Conservation (phyloP, 1,140 invertebrate genomes). For the Mya arenaria region DNA sequence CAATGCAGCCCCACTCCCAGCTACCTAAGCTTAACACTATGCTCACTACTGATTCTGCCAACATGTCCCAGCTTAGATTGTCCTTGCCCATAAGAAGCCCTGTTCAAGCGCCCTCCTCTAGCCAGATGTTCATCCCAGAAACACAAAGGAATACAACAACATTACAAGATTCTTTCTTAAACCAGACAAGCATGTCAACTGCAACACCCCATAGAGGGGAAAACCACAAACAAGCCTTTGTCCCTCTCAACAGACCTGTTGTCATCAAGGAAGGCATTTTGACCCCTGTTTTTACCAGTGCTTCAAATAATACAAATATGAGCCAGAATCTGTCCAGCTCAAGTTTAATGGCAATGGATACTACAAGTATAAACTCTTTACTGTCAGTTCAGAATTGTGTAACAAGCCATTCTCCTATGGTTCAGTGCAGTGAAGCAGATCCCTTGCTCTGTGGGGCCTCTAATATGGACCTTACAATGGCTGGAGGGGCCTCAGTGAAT, state of each 20-base stretch:
- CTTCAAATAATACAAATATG: background rate
- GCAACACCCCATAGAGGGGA: too few species aligned
- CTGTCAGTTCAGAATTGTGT: background rate
- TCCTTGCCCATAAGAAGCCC: too few species aligned
- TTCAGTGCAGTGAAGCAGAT: background rate
- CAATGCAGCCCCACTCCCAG: background rate
- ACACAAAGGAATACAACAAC: too few species aligned
- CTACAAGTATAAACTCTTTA: background rate
- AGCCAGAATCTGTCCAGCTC: background rate
- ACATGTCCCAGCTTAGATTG: background rate
- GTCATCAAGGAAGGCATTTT: too few species aligned
- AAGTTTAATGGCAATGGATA: too few species aligned
- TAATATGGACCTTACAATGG: background rate
- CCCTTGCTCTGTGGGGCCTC: background rate
- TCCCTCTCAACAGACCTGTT: too few species aligned
- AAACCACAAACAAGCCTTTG: too few species aligned
- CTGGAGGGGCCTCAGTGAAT: background rate
- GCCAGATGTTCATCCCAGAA: background rate
- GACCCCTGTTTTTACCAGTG: background rate
- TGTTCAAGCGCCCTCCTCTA: background rate
- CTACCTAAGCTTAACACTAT: background rate
- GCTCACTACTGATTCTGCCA: background rate
- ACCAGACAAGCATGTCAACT: too few species aligned
- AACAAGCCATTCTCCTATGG: background rate
- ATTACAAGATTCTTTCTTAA: too few species aligned